Base-by-base conservation (phyloP, 2,797 vertebrate genomes). In the Protonibea diacanthus region DNA sequence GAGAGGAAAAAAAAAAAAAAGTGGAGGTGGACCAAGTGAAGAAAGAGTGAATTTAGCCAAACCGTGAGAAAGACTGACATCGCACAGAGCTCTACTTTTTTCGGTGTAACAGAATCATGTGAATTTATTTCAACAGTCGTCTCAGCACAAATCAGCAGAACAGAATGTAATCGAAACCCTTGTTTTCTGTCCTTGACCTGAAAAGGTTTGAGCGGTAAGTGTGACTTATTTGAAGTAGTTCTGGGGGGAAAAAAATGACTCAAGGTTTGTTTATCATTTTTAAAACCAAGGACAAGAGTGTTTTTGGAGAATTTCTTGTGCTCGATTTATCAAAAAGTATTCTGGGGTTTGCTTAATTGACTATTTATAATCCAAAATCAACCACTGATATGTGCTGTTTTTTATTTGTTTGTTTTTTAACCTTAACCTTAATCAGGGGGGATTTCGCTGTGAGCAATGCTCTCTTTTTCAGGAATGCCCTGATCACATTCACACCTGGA, bases 1-100 rank as follows among this genome's bases (percentile, higher is more conserved):
- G 33, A 38, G 33, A 33, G 33, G 7, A 9, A 74, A 18, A 4
- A 61, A 33, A 67, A 72, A 71, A 74, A 84, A 74, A 79, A 71
- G 38, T 25, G 12, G 20, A 83, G 78, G 79, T 78, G 66, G 56
- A 78, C 72, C 63, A 78, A 79, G 71, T 76, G 57, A 27, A 74
- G 76, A 80, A 64, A 48, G n/a, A 74, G 38, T 49, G 42, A 81
- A 80, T 56, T 63, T 33, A 70, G 57, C 49, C 67, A 74, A 86
- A 78, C 53, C 58, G 56, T 52, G 21, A 63, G 62, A 69, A 86
- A 56, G 58, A 63, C 38, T 85, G 57, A 82, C 62, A 65, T 74
- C 69, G 69, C 52, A 44, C 27, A n/a, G 21, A 66, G 4, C 60
- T 78, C 66, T 2, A 42, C 40, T 44, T 71, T 53, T 65, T 76